Conservation (phyloP, 2,797 vertebrate species). For the Poecilia velifera region DNA sequence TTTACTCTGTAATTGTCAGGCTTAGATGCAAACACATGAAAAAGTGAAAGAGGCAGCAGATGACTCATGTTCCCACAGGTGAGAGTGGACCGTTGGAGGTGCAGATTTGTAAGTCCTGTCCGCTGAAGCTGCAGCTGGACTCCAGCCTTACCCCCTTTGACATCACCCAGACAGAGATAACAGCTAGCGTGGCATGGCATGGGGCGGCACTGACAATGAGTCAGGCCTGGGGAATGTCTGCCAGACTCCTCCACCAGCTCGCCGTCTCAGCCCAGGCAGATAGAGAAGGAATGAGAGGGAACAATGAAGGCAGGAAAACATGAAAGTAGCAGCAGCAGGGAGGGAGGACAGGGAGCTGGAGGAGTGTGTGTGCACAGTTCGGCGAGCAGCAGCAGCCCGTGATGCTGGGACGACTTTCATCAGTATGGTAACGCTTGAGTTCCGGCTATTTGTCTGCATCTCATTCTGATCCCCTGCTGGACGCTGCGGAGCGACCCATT, state of each 20-base stretch:
- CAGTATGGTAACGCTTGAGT: slow-evolving; percentile 69
- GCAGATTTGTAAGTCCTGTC: slow-evolving; percentile 29
- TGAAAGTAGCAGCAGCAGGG: slow-evolving; percentile 44
- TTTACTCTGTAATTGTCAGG: slow-evolving; percentile 37
- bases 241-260: slow-evolving; percentile 55
- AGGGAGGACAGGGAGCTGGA: slow-evolving; percentile 32
- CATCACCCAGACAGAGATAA: slow-evolving; percentile 69
- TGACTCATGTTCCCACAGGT: slow-evolving; percentile 59
- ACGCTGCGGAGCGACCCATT: slow-evolving; percentile 24
- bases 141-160: slow-evolving; percentile 64
- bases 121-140: slow-evolving; percentile 16
- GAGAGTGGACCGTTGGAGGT: slow-evolving; percentile 40
- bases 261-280: slow-evolving; percentile 64
- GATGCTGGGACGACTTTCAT: slow-evolving; percentile 68
- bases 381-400: too few relatives aligned
- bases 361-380: slow-evolving; percentile 34
- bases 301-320: slow-evolving; percentile 65
- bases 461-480: slow-evolving; percentile 48
- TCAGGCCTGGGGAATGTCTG: slow-evolving; percentile 74
- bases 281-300: slow-evolving; percentile 64
- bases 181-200: slow-evolving; percentile 44
- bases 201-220: slow-evolving; percentile 62
- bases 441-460: slow-evolving; percentile 65
- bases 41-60: slow-evolving; percentile 13
- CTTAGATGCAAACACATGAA: slow-evolving; percentile 11